Evolutionary conservation across 2,113 vertebrate species (phyloP).

Genomic region (Hippocampus comes): DNA sequence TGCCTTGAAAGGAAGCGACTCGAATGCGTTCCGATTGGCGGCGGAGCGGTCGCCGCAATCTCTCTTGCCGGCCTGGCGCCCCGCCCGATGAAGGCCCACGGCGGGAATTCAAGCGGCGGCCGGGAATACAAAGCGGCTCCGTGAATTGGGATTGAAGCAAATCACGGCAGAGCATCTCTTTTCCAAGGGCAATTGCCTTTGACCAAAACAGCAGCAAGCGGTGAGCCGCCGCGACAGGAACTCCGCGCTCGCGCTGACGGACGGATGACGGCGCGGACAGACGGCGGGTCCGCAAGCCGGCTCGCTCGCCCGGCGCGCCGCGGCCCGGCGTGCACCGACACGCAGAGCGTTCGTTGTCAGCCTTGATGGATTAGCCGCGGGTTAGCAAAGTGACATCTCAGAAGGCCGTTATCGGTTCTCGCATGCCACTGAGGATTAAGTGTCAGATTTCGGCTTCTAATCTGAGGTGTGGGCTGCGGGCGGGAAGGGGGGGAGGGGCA

Average conservation of each 20-base stretch:
- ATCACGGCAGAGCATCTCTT: no score
- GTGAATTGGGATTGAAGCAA: no score
- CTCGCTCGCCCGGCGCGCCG: constrained; percentile 22
- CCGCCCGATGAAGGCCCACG: no score
- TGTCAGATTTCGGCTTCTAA: constrained; percentile 65
- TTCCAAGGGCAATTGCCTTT: no score
- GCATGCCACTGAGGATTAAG: constrained; percentile 62
- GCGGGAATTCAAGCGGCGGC: no score
- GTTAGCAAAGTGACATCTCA: constrained; percentile 61
- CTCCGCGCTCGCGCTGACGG: constrained; percentile 62
- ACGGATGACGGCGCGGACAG: constrained; percentile 66
- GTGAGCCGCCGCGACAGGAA: constrained; percentile 48
- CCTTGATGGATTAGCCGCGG: constrained; percentile 68
- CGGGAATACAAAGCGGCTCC: no score
- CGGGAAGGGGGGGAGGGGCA: neutral
- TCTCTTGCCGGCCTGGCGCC: no score
- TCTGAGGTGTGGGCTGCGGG: constrained; percentile 33
- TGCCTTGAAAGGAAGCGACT: no score
- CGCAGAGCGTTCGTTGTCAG: constrained; percentile 48
- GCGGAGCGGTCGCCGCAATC: no score
- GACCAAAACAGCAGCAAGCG: neutral
- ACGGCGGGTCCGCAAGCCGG: constrained; percentile 48
- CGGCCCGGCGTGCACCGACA: constrained; percentile 66
- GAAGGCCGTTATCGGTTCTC: constrained; percentile 47
- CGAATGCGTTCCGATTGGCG: no score